Conservation (phyloP, 2,888 invertebrate genomes). For the Mythimna albipuncta region DNA sequence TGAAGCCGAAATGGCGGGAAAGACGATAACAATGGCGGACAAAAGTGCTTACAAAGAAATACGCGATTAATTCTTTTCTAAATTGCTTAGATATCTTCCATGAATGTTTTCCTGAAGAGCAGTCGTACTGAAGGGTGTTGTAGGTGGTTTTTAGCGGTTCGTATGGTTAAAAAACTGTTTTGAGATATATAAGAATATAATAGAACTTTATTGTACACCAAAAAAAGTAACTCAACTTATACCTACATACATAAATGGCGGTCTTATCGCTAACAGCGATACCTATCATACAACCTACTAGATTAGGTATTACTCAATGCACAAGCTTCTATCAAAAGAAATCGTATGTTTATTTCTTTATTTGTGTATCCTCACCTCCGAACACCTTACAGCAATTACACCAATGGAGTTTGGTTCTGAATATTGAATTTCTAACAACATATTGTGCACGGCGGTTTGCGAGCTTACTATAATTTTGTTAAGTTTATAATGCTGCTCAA, state of each 20-base stretch:
- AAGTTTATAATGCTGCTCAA: background rate
- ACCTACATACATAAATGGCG: no score
- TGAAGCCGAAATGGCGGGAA: constrained; percentile 34
- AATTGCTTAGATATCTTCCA: constrained; percentile 1
- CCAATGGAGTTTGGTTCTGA: no score
- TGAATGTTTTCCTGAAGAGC: background rate
- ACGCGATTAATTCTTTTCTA: background rate
- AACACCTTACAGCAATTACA: no score
- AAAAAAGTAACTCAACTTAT: no score
- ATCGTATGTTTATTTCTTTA: no score
- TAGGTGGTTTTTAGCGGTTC: background rate
- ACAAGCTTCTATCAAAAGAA: background rate
- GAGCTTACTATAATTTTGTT: background rate
- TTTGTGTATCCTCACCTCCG: no score
- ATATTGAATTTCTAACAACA: no score
- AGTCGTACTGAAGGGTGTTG: background rate
- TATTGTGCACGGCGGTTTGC: background rate
- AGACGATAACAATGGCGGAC: constrained; percentile 29
- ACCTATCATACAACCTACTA: no score
- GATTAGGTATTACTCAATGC: background rate
- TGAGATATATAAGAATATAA: background rate
- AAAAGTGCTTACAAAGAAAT: constrained; percentile 8
- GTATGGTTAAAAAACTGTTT: background rate
- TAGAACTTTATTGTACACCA: no score
- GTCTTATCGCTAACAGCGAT: no score